Conservation (phyloP, 1,140 invertebrate species). For the Drosophila punjabiensis region DNA sequence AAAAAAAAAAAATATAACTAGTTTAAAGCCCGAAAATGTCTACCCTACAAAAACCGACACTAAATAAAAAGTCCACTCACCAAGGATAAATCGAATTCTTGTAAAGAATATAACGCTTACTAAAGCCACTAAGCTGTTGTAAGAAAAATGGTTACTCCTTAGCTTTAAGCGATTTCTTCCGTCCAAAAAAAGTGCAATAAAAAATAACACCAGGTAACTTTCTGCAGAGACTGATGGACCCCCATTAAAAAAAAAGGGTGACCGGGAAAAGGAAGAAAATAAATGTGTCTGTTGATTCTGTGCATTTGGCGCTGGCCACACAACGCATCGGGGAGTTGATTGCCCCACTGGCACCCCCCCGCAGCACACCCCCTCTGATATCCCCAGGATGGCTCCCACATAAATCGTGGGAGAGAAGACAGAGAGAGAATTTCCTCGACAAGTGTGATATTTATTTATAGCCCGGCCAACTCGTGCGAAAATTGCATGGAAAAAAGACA, state of each 20-base stretch:
- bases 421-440: constrained; percentile 63
- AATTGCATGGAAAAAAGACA: constrained; percentile 27
- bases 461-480: constrained; percentile 50
- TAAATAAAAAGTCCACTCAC: neutral
- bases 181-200: neutral
- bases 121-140: neutral
- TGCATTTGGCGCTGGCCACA: constrained; percentile 57
- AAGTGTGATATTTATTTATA: constrained; percentile 80
- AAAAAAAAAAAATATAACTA: too few relatives aligned
- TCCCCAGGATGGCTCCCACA: constrained; percentile 64
- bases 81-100: neutral
- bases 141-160: neutral
- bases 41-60: neutral
- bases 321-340: constrained; percentile 28
- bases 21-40: too few relatives aligned
- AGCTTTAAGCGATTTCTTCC: neutral
- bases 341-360: constrained; percentile 9
- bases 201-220: constrained; percentile 14
- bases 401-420: constrained; percentile 52
- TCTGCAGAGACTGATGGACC: constrained; percentile 15
- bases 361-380: neutral
- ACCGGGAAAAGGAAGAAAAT: constrained; percentile 43
- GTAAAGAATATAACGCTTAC: neutral
- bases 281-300: constrained; percentile 73
- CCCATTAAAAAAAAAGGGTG: constrained; percentile 12